Percentiles rank a stretch among this genome's conserved stretches.
These are phyloP conservation scores for Rhorus exstirpatorius DNA, from an alignment of 2,888 invertebrate genomes.

Conservation along the genomic window DNA sequence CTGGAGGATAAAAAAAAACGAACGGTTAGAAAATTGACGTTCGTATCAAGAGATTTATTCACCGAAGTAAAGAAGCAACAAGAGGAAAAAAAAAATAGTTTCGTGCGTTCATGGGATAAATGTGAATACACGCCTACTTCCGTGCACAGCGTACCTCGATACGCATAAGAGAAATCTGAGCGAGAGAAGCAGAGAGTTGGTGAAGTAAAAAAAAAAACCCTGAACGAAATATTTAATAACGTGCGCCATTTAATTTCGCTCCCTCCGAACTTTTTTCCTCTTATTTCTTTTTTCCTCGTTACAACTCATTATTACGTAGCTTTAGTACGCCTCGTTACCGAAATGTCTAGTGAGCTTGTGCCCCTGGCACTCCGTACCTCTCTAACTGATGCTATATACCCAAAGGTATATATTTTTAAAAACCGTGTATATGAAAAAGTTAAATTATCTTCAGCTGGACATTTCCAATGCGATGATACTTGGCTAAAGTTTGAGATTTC, in stretches of 20 bases:
- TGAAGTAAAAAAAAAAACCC: constrained; percentile 22
- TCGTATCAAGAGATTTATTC: constrained; percentile 52
- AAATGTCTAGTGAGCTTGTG: constrained; percentile 36
- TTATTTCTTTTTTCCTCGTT: constrained; percentile 13
- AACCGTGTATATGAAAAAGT: too few relatives aligned
- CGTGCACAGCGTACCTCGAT: neutral
- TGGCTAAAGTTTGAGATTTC: too few relatives aligned
- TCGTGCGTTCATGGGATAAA: constrained; percentile 59
- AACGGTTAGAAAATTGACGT: constrained; percentile 39
- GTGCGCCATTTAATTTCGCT: constrained; percentile 58
- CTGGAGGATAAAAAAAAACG: constrained; percentile 16
- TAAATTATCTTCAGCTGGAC: too few relatives aligned
- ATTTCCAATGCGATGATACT: too few relatives aligned
- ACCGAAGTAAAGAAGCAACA: constrained; percentile 42
- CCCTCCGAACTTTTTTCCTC: constrained; percentile 32
- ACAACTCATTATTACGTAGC: constrained; percentile 61
- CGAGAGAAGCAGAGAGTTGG: constrained; percentile 1
- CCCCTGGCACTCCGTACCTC: constrained; percentile 10
- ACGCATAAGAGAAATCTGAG: neutral
- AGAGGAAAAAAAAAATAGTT: constrained; percentile 51
- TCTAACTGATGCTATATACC: too few relatives aligned
- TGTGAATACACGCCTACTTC: constrained; percentile 52
- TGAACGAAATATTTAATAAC: constrained; percentile 64
- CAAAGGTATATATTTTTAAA: too few relatives aligned
- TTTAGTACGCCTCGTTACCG: constrained; percentile 59